Base-by-base conservation (phyloP, 2,797 vertebrate genomes). In the Diplodus sargus region DNA sequence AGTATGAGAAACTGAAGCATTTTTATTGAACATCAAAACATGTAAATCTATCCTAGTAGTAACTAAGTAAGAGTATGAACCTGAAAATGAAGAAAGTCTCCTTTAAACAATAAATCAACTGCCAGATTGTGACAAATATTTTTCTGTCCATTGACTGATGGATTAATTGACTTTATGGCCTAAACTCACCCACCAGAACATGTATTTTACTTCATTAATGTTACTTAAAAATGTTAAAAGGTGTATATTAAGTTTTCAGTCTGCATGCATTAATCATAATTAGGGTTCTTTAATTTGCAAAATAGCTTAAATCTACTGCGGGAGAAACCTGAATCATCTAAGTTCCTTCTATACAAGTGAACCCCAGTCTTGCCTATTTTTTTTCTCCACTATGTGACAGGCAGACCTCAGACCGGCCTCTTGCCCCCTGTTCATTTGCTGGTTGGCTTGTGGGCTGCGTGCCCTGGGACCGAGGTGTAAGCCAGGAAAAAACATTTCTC, bases 401-500 rank as follows among this genome's bases (percentile, higher is more conserved):
- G 64, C 83, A 79, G 71, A 88, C 79, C 83, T 90, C 88, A 90
- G 86, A 84, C 56, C 70, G 22, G 89, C 81, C 85, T 85, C 88
- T 85, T 79, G 79, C 89, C 87, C 87, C 76, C 70, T 68, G 71
- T 78, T 90, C 82, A 79, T 84, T 85, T 85, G 79, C 84, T 81
- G 72, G 82, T 89, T 84, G 69, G 81, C 81, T 85, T 67, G 81
- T 74, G 64, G 90, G 87, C 84, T 76, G 70, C 52, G 45, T 87
- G 89, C 91, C 83, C 76, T 85, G 87, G 84, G 87, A 92, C 85
- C 70, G n/a, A 94, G 90, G 90, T 89, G 89, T 76, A 81, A 91
- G 93, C 91, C 93, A 94, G 86, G 91, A 89, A 93, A 93, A 92
- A 91, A 84, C 76, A 91, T 88, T 84, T 91, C 84, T 91, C 74